These are phyloP conservation scores for Drosophila carrolli DNA, from an alignment of 1,140 invertebrate genomes.

Conservation along the genomic window DNA sequence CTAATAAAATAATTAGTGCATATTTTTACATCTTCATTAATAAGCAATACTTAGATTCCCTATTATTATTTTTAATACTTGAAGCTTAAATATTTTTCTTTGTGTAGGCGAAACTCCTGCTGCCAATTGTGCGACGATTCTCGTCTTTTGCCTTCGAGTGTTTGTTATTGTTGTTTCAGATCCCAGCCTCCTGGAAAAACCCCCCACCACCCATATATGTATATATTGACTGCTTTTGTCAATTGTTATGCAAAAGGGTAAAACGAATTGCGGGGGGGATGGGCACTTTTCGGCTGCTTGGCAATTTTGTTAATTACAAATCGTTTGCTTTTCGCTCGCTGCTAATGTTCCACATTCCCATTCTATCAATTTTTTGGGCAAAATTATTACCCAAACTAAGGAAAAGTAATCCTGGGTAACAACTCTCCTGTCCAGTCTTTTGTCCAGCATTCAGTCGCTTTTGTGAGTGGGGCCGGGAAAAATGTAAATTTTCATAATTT, in stretches of 20 bases:
- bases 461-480: slow-evolving; percentile 27
- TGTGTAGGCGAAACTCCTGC: slow-evolving; percentile 11
- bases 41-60: too few relatives aligned
- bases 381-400: slow-evolving; percentile 18
- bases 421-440: slow-evolving; percentile 16
- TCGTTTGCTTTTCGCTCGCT: slow-evolving; percentile 76
- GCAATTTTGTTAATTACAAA: slow-evolving; percentile 85
- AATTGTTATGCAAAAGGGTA: slow-evolving; percentile 63
- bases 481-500: slow-evolving; percentile 81
- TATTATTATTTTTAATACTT: too few relatives aligned
- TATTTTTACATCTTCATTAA: too few relatives aligned
- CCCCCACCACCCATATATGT: slow-evolving; percentile 5
- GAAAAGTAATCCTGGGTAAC: neutral
- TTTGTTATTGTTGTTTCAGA: slow-evolving; percentile 68
- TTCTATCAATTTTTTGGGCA: neutral
- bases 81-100: neutral
- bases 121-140: slow-evolving; percentile 13
- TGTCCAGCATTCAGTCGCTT: slow-evolving; percentile 8
- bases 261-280: slow-evolving; percentile 7
- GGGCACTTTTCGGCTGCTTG: slow-evolving; percentile 52
- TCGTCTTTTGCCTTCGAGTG: slow-evolving; percentile 76
- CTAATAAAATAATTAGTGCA: too few relatives aligned
- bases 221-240: slow-evolving; percentile 71
- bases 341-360: slow-evolving; percentile 51
- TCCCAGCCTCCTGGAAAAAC: neutral